phyloP scores from a whole-genome alignment of 2,113 vertebrate genomes.

The Pedionomus torquatus region DNA sequence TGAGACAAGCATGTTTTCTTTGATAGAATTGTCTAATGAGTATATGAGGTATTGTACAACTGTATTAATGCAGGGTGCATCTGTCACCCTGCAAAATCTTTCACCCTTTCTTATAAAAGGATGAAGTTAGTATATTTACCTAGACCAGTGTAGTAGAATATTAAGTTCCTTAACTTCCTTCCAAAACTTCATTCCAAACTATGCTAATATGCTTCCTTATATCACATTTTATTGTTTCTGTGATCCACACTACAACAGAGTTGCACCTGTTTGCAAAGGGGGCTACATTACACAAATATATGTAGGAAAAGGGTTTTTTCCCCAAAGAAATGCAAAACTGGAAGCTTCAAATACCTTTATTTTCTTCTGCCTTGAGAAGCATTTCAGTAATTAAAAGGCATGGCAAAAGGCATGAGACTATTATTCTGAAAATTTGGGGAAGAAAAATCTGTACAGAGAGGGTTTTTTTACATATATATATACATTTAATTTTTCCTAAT shows the following conservation, averaged over 20 bases:
- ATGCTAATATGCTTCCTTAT: background rate
- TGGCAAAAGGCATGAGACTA: background rate
- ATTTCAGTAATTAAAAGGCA: background rate
- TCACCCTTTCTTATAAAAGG: background rate
- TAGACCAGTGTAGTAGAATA: background rate
- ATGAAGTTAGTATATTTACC: background rate
- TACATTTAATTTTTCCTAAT: background rate
- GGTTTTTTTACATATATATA: background rate
- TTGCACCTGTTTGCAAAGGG: background rate
- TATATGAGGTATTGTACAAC: background rate
- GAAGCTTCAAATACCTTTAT: background rate
- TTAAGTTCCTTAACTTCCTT: background rate
- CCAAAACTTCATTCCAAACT: background rate
- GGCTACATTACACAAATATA: background rate
- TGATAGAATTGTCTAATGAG: background rate
- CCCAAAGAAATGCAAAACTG: background rate
- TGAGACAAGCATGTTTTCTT: background rate
- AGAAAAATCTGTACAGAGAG: background rate
- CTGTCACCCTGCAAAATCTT: background rate
- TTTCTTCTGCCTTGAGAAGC: background rate
- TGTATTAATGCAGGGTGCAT: fast-evolving
- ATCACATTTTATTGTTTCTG: background rate
- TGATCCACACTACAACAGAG: background rate
- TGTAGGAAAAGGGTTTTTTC: fast-evolving
- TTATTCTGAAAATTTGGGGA: background rate